Evolutionary conservation across 2,797 vertebrate species (phyloP), one percentile per base, ranked within the genome.

Genomic region (Falco concolor): DNA sequence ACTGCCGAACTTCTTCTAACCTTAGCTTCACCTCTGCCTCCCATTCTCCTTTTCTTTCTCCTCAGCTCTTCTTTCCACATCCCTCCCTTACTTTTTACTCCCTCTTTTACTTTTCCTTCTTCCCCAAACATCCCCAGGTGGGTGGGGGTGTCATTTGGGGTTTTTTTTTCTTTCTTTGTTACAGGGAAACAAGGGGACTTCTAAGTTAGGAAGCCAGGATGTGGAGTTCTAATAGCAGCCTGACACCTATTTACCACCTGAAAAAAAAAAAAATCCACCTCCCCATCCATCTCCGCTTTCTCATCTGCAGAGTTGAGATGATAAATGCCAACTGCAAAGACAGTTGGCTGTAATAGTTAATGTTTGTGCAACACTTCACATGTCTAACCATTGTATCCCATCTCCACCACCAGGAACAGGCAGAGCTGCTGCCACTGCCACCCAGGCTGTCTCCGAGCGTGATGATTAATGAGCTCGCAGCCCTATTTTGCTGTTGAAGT

Each of bases 391-490:
- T 96, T 93, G 92, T 83, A 95, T 84, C 84, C 19, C 11, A 61
- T 85, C 89, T 92, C 78, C 90, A 75, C 63, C 81, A 95, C 27
- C 68, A 95, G 81, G 90, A 94, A 87, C 75, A 90, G 20, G 19
- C 42, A 20, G 90, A 95, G 81, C 88, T 95, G 91, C 91, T 94
- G 92, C 91, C 65, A 53, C 95, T 84, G 91, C 86, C 90, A 87
- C 84, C 92, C 92, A 90, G 86, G 52, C 94, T 83, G 85, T 77
- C 91, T 96, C 93, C 80, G 57, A 94, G 92, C 1, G 1, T 78
- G 95, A 95, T 96, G 95, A 96, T 97, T 96, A 97, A 96, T 95
- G 95, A 97, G 92, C 95, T 94, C 90, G 73, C 94, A 96, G 95
- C 88, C 92, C 75, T 85, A 82, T 89, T 97, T 97, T 95, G 93